Conservation (phyloP, 2,888 invertebrate genomes). For the Cephalotes varians region DNA sequence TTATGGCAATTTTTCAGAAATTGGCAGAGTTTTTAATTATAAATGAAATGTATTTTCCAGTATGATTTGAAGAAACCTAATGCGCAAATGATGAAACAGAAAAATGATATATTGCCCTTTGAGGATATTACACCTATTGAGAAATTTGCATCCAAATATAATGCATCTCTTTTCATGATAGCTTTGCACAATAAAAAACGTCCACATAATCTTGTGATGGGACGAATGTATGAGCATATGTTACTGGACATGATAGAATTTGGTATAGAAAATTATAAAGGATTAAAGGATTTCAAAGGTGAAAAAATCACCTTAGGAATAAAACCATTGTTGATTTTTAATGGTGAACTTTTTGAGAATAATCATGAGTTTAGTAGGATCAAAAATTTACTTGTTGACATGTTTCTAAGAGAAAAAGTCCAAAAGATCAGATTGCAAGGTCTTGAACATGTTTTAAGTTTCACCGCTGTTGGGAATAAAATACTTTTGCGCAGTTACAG, state of each 20-base stretch:
- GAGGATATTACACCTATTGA: constrained; percentile 94
- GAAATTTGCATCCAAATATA: constrained; percentile 93
- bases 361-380: constrained; percentile 93
- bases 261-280: constrained; percentile 93
- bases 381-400: constrained; percentile 95
- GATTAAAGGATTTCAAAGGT: constrained; percentile 92
- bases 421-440: constrained; percentile 95
- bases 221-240: constrained; percentile 95
- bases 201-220: constrained; percentile 96
- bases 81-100: constrained; percentile 91
- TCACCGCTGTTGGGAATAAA: constrained; percentile 93
- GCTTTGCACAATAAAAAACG: constrained; percentile 98
- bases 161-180: constrained; percentile 96
- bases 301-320: constrained; percentile 93
- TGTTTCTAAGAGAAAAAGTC: constrained; percentile 95
- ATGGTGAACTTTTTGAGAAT: constrained; percentile 96
- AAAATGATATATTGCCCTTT: constrained; percentile 96
- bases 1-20: neutral
- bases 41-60: constrained; percentile 79
- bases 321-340: constrained; percentile 96
- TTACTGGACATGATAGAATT: constrained; percentile 98
- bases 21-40: neutral
- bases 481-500: constrained; percentile 92
- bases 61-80: constrained; percentile 95
- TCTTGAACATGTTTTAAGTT: constrained; percentile 96